Percentiles rank a stretch among this genome's conserved stretches.
phyloP scores from a whole-genome alignment of 2,113 vertebrate species.

The Mohoua ochrocephala region DNA sequence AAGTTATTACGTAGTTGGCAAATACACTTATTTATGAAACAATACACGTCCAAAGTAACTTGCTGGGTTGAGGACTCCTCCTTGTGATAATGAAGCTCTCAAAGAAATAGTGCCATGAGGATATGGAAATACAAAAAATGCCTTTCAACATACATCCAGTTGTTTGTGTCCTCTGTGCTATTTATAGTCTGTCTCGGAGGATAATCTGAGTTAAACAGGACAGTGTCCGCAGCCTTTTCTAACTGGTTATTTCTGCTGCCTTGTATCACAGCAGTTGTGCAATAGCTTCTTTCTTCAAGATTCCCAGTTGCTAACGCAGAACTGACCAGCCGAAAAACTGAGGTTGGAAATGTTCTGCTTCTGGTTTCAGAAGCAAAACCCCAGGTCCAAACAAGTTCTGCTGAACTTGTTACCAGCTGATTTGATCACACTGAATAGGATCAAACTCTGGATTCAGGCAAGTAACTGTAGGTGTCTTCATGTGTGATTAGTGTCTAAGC shows the following conservation, averaged over 20 bases:
- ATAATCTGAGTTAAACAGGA: constrained; percentile 6
- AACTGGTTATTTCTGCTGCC: not conserved
- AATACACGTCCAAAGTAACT: not conserved
- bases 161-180: not conserved
- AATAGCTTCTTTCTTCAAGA: not conserved
- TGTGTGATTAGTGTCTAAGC: constrained; percentile 3
- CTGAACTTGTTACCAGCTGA: not conserved
- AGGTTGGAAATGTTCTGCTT: not conserved
- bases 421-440: not conserved
- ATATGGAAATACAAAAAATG: not conserved
- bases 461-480: not conserved
- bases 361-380: not conserved
- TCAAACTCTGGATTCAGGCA: not conserved
- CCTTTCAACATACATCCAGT: not conserved
- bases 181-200: not conserved
- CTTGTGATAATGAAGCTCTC: not conserved
- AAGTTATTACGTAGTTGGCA: not conserved
- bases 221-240: not conserved
- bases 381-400: not conserved
- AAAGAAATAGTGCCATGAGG: not conserved
- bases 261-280: not conserved
- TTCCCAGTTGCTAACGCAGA: not conserved
- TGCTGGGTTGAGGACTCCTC: not conserved
- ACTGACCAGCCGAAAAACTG: not conserved
- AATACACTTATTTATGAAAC: not conserved